Base-by-base conservation (phyloP, 2,888 invertebrate genomes). In the Meta bourneti region DNA sequence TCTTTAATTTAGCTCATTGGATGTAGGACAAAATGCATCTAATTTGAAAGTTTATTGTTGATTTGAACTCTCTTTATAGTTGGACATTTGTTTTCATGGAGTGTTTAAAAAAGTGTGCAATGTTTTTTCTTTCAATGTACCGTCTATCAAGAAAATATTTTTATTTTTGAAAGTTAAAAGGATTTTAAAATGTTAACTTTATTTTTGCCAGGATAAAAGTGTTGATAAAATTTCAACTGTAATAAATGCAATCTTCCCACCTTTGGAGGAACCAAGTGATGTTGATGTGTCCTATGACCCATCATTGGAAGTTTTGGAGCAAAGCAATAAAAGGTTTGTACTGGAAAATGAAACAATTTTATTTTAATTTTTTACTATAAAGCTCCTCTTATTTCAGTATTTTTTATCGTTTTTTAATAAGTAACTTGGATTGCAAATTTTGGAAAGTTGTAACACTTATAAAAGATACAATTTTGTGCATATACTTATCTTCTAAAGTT, bases 241-340 rank as follows among this genome's bases (percentile, higher is more conserved):
- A 48, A 89, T 89, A 48, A 84, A 89, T 75, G 88, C 89, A 7
- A 92, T 92, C 20, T 92, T 92, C 52, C 89, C 89, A 48, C 88
- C 75, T 16, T 19, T 74, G 20, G 49, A 72, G 16, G 70, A 54
- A 48, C 6, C 54, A 34, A 72, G 52, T 54, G 84, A 70, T 71
- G 20, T 5, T 48, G 80, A 74, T 52, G 16, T 61, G 6, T 75
- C 84, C 48, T 19, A 78, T 72, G 83, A 74, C 71, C 20, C 69
- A 34, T 54, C 20, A 49, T 74, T 79, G 9, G 88, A 92, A 54
- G 75, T 92, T 89, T 88, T 92, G 79, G 91, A 92, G 16, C 91
- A 89, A 34, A 89, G 80, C 48, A 89, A 84, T 75, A 92, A 92
- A 80, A 89, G 91, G 91, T 92, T 52, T 52, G 54, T 52, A 52